Conservation (phyloP, 2,797 vertebrate genomes). For the Smutsia gigantea region DNA sequence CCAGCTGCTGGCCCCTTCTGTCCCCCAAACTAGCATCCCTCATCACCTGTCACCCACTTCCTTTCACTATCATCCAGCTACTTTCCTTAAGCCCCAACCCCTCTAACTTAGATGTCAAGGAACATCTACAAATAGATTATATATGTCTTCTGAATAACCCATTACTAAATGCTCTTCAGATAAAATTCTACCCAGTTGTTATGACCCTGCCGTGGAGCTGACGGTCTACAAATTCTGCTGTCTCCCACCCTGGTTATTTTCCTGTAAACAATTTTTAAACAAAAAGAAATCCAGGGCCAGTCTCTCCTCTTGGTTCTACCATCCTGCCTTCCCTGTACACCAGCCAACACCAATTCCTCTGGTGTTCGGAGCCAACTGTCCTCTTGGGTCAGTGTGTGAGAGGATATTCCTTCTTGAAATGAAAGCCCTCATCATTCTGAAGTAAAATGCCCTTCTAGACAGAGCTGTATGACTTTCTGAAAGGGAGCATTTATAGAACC, state of each 20-base stretch:
- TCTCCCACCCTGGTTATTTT: background rate
- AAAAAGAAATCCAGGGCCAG: background rate
- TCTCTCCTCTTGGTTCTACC: background rate
- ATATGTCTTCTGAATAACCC: background rate
- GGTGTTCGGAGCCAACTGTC: constrained; percentile 29
- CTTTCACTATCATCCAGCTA: background rate
- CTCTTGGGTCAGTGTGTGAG: constrained; percentile 32
- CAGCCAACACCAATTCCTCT: background rate
- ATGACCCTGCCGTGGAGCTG: background rate
- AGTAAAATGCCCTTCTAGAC: constrained; percentile 72
- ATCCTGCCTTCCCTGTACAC: background rate
- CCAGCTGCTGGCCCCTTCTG: too few relatives aligned
- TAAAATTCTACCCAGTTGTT: background rate
- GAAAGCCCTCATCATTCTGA: constrained; percentile 60
- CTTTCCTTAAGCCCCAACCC: background rate
- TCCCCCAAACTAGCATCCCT: background rate
- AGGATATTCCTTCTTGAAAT: constrained; percentile 63
- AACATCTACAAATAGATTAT: background rate
- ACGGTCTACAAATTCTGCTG: background rate
- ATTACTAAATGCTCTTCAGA: background rate
- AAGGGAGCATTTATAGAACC: constrained; percentile 75
- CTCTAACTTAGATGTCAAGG: background rate
- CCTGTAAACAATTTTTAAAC: background rate
- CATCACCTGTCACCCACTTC: background rate
- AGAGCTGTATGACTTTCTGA: constrained; percentile 72